Evolutionary conservation across 2,888 invertebrate genomes (phyloP), one percentile per base, ranked within the genome.

Genomic region (Gasteruption jaculator): DNA sequence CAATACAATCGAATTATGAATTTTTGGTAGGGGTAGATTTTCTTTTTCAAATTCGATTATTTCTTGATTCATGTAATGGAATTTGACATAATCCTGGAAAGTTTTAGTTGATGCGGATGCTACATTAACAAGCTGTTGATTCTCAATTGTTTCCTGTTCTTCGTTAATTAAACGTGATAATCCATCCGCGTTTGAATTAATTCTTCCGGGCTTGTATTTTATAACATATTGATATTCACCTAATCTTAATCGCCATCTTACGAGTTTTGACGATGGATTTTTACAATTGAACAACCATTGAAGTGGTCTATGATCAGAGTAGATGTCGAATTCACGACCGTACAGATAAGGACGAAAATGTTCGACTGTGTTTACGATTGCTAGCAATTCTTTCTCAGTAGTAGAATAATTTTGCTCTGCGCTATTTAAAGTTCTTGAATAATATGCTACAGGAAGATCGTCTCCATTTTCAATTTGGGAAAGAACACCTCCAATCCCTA

Each of bases 161-260:
- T 66, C 61, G 45, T 54, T n/a, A n/a, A n/a, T n/a, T n/a, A n/a
- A 25, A 26, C n/a, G n/a, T n/a, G n/a, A 37, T 12, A 58, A 37
- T 16, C 49, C 57, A 27, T 65, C 67, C 4, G 58, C 65, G 43
- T 58, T 58, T 5, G 49, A 40, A 39, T 64, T 63, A 5, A 43
- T 18, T 35, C 41, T 50, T 8, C 65, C 61, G n/a, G 51, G 46
- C 46, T 58, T 60, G 29, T 64, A 63, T 10, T 41, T 21, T 1
- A 66, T 57, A 45, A 56, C 46, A 18, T 59, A 67, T 21, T 62
- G 53, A 36, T 57, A 64, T 39, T 65, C 62, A 27, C 58, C 50
- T n/a, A 65, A 31, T 46, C 46, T 48, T 10, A 63, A 36, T 34
- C 58, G 36, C 60, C 61, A 66, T 30, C 60, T 33, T 5, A 57